phyloP scores from a whole-genome alignment of 64 coral and sea anemone genomes.

The Porites lutea region DNA sequence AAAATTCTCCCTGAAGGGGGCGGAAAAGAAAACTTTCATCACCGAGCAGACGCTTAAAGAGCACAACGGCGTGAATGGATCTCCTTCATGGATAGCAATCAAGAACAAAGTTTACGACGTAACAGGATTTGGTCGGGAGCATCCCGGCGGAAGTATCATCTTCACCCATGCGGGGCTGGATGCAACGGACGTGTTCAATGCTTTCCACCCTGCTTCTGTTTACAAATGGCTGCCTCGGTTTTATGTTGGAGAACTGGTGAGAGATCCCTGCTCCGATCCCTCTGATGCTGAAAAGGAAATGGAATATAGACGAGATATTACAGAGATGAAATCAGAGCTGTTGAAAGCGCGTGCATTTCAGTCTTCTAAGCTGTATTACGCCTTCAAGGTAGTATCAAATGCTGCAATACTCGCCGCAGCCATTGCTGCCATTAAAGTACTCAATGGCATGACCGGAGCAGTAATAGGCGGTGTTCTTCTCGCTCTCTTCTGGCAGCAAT shows the following conservation, averaged over 20 bases:
- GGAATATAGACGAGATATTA: slow-evolving; percentile 3
- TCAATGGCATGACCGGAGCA: slow-evolving; percentile 12
- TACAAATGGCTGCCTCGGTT: slow-evolving; percentile 16
- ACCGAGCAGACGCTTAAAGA: slow-evolving; percentile 3
- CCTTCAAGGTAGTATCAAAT: slow-evolving; percentile 5
- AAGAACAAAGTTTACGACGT: slow-evolving; percentile 29
- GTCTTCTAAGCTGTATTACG: slow-evolving; percentile 30
- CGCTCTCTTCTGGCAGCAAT: slow-evolving; percentile 39
- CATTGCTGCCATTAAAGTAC: neutral
- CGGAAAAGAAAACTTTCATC: neutral
- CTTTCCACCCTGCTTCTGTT: neutral
- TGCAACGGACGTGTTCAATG: neutral
- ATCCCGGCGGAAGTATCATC: slow-evolving; percentile 10
- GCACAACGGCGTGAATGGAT: slow-evolving; percentile 26
- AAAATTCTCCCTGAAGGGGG: neutral
- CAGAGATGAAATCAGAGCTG: slow-evolving; percentile 18
- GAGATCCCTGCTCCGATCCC: neutral
- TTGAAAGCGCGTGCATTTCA: slow-evolving; percentile 28
- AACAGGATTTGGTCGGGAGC: neutral
- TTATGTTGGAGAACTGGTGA: slow-evolving; percentile 1
- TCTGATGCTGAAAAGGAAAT: neutral
- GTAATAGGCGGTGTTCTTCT: slow-evolving; percentile 7
- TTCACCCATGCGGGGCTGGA: slow-evolving; percentile 9
- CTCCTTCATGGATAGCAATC: neutral
- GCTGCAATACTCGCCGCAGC: neutral